phyloP scores from a whole-genome alignment of 2,888 invertebrate genomes.

The Athalia circularis region DNA sequence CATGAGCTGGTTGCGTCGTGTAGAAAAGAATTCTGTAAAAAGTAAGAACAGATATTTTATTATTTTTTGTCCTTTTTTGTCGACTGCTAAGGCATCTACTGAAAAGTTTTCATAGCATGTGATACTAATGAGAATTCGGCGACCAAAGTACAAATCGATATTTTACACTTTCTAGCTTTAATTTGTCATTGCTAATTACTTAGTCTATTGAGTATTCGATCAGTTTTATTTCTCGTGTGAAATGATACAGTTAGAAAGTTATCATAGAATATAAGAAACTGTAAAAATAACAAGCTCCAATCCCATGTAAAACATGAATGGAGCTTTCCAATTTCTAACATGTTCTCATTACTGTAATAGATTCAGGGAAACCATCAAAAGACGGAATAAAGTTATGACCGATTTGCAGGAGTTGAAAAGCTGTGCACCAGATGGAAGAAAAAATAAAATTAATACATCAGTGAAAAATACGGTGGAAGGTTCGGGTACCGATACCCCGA shows the following conservation, averaged over 20 bases:
- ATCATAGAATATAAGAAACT: background rate
- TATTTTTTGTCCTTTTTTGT: background rate
- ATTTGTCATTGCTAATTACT: background rate
- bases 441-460: background rate
- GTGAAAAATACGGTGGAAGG: conserved; percentile 2
- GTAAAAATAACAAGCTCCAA: background rate
- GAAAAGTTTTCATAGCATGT: background rate
- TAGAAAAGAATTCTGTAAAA: conserved; percentile 81
- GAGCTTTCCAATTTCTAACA: too few species aligned
- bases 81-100: background rate
- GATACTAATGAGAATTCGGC: background rate
- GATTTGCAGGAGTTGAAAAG: background rate
- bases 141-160: background rate
- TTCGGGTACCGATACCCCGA: background rate
- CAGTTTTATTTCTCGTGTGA: too few species aligned
- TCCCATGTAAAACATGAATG: background rate
- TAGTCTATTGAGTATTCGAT: background rate
- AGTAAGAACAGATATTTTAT: conserved; percentile 55
- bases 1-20: conserved; percentile 87
- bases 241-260: background rate
- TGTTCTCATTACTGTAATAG: too few species aligned
- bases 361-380: background rate
- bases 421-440: background rate
- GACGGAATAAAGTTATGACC: background rate
- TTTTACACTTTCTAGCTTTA: background rate